Conservation (phyloP, 2,797 vertebrate genomes). For the Triplophysa yarkandensis region DNA sequence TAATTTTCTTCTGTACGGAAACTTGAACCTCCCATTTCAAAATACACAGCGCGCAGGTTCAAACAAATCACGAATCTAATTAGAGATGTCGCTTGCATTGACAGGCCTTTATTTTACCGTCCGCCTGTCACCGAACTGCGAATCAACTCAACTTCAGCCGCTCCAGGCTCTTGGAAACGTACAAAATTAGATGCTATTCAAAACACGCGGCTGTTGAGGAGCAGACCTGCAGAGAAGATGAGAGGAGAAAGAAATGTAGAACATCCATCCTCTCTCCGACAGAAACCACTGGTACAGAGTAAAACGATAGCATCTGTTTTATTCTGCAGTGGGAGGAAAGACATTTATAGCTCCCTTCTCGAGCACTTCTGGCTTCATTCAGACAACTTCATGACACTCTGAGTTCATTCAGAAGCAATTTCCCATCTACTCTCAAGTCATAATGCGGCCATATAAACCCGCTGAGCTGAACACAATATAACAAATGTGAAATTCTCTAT, state of each 20-base stretch:
- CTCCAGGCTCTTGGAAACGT: slow-evolving; percentile 44
- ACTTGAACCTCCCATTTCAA: slow-evolving; percentile 1
- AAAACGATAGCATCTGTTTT: slow-evolving; percentile 22
- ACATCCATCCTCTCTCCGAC: not conserved
- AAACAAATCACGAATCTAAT: slow-evolving; percentile 60
- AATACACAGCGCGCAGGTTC: slow-evolving; percentile 11
- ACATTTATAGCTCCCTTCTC: slow-evolving; percentile 20
- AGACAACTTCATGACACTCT: not conserved
- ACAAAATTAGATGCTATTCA: slow-evolving; percentile 9
- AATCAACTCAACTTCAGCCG: slow-evolving; percentile 57
- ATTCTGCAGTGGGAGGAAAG: not conserved
- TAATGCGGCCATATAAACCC: not conserved
- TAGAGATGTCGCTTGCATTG: slow-evolving; percentile 54
- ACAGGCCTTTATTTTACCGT: slow-evolving; percentile 60
- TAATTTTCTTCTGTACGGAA: not conserved
- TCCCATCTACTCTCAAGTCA: slow-evolving; percentile 25
- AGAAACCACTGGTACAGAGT: slow-evolving; percentile 11
- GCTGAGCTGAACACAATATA: slow-evolving; percentile 6
- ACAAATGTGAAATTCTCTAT: not conserved
- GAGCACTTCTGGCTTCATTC: slow-evolving; percentile 3
- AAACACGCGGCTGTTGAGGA: slow-evolving; percentile 40
- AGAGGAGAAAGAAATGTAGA: slow-evolving; percentile 2
- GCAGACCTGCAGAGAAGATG: slow-evolving; percentile 3
- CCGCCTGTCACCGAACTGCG: slow-evolving; percentile 55
- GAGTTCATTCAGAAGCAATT: slow-evolving; percentile 33